Conservation (phyloP, 2,797 vertebrate genomes). For the Molossus alvarezi region DNA sequence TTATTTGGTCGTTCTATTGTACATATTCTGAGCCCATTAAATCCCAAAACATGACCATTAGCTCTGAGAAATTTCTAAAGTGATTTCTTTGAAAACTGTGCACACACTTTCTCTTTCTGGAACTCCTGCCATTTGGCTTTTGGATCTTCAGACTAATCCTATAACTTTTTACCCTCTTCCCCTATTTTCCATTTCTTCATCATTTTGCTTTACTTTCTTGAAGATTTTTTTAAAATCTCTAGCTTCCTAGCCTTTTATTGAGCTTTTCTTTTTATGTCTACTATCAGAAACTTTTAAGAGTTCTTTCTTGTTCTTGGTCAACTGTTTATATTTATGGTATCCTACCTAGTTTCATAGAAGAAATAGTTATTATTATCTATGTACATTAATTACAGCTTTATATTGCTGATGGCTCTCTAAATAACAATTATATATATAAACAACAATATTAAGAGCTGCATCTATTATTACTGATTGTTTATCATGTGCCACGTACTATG, state of each 20-base stretch:
- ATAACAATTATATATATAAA: not conserved
- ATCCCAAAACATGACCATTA: constrained; percentile 4
- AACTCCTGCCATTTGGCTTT: not conserved
- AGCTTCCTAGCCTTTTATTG: not conserved
- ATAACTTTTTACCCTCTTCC: not conserved
- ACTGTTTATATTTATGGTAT: not conserved
- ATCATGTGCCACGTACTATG: not conserved
- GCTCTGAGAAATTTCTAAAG: constrained; percentile 7
- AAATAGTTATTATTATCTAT: constrained; percentile 26
- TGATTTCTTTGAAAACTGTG: constrained; percentile 54
- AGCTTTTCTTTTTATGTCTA: constrained; percentile 1
- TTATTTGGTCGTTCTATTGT: not conserved
- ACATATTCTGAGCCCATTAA: not conserved
- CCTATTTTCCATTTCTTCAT: not conserved
- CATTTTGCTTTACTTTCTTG: constrained; percentile 43
- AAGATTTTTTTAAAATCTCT: constrained; percentile 29
- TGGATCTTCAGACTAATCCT: not conserved
- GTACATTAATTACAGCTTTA: not conserved
- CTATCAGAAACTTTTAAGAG: not conserved
- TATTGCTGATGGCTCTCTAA: not conserved
- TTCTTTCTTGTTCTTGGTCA: constrained; percentile 1
- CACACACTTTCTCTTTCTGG: not conserved
- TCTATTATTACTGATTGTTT: not conserved
- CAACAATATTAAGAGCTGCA: constrained; percentile 1
- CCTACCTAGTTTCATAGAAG: not conserved